Evolutionary conservation across 2,797 vertebrate genomes (phyloP).

Genomic region (Sebastolobus altivelis): DNA sequence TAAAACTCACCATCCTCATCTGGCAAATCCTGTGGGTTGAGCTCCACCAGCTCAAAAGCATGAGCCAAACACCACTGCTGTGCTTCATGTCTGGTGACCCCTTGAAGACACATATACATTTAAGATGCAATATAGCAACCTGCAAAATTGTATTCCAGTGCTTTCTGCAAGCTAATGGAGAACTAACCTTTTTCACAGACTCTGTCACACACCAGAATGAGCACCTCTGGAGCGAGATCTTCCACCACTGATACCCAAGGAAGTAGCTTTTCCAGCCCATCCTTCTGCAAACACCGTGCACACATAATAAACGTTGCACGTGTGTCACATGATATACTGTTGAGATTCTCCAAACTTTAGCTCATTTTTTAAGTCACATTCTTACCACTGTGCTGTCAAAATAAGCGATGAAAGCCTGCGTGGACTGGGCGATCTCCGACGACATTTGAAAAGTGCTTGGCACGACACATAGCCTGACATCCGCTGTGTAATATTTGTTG

Average conservation of each 20-base stretch:
- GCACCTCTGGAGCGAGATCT: constrained; percentile 93
- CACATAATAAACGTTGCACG: not conserved
- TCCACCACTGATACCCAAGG: constrained; percentile 94
- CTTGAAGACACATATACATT: constrained; percentile 71
- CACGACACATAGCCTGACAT: constrained; percentile 92
- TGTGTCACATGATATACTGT: not conserved
- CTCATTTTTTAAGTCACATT: constrained; percentile 39
- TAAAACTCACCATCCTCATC: constrained; percentile 94
- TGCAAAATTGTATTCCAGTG: not conserved
- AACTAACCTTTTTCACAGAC: constrained; percentile 91
- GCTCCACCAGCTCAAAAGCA: constrained; percentile 96
- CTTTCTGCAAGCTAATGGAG: not conserved
- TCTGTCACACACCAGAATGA: constrained; percentile 95
- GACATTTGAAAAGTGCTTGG: constrained; percentile 89
- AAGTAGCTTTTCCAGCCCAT: constrained; percentile 89
- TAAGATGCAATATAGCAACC: not conserved
- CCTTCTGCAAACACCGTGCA: constrained; percentile 83
- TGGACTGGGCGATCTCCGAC: constrained; percentile 89
- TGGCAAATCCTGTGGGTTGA: constrained; percentile 93
- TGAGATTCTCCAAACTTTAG: not conserved
- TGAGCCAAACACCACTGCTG: constrained; percentile 98
- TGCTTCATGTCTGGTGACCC: constrained; percentile 92
- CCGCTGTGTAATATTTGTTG: constrained; percentile 97
- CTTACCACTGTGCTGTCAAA: constrained; percentile 92
- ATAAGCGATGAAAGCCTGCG: constrained; percentile 95